Conservation (phyloP, 1,140 invertebrate genomes). For the Macrocentrus cingulum region DNA sequence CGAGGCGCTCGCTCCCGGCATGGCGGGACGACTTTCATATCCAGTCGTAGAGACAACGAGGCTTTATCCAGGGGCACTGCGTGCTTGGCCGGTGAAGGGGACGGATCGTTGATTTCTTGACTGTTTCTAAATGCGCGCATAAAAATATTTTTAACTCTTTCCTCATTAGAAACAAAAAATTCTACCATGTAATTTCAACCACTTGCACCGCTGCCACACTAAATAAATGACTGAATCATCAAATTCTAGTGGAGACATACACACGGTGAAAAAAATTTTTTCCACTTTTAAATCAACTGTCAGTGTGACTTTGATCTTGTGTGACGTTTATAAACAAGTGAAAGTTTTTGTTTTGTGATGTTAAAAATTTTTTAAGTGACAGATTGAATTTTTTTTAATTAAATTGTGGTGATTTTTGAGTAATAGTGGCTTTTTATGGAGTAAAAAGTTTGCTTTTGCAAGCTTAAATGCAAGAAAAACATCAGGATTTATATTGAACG, state of each 20-base stretch:
- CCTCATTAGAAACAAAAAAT: neutral
- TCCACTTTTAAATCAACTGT: neutral
- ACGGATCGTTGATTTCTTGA: slow-evolving; percentile 38
- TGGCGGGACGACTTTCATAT: slow-evolving; percentile 23
- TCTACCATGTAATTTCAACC: neutral
- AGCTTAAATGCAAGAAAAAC: slow-evolving; percentile 14
- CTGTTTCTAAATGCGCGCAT: neutral
- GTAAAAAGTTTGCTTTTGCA: no score
- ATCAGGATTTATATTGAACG: slow-evolving; percentile 2
- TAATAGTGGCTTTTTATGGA: no score
- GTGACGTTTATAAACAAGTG: no score
- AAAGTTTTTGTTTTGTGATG: no score
- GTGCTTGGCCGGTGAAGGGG: slow-evolving; percentile 52
- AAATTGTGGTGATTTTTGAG: no score
- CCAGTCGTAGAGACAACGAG: slow-evolving; percentile 19
- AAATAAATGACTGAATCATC: no score
- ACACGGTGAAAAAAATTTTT: no score
- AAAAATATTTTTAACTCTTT: neutral
- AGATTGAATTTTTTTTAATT: no score
- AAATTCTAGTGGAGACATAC: no score
- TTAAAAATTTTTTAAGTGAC: no score
- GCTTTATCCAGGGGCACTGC: slow-evolving; percentile 38
- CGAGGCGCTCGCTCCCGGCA: neutral
- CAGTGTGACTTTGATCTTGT: no score
- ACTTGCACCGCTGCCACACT: neutral